Base-by-base conservation (phyloP, 2,797 vertebrate species). In the Notoglanidium macrostoma region DNA sequence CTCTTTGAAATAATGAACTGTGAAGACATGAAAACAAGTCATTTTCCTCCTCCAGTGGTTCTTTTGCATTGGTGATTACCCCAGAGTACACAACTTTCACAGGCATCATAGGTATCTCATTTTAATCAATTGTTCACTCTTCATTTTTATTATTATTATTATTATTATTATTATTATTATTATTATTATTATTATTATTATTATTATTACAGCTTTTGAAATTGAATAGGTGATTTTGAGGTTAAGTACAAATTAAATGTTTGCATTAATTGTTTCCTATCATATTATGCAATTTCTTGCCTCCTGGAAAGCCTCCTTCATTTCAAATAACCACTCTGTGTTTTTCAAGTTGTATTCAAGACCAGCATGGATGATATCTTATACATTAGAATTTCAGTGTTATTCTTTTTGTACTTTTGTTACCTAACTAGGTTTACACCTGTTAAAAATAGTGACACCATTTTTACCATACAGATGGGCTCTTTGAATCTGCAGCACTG, bases 1-100 rank as follows among this genome's bases (percentile, higher is more conserved):
- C 94, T 95, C 92, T 96, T 96, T 96, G 95, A 96, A 95, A 95
- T 95, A 95, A 95, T 95, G 93, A 95, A 94, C 91, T 93, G 93
- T 90, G 92, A 91, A 91, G 89, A 93, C 92, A 96, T 94, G 90
- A 95, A 95, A 95, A 95, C 93, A 94, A 94, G 92, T 93, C 92
- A 91, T 95, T 94, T 95, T 94, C 91, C 92, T 94, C 93, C 94
- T 94, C 91, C 91, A 92, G 91, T 94, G 90, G 88, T 86, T 87
- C 61, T 92, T 93, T 94, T 88, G 91, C 92, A 93, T 94, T 93
- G 91, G 87, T 91, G 93, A 94, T 95, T 95, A 95, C 95, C 92
- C 94, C 84, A 9, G 94, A 93, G 93, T 90, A 93, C 94, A 93
- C 89, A 87, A 87, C 86, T 85, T 89, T 92, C 90, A 91, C 86